A percentile compares a stretch with the other conserved stretches of the same genome.
These are phyloP conservation scores for Heliconius hewitsoni DNA, from an alignment of 1,140 invertebrate genomes.

Conservation along the genomic window DNA sequence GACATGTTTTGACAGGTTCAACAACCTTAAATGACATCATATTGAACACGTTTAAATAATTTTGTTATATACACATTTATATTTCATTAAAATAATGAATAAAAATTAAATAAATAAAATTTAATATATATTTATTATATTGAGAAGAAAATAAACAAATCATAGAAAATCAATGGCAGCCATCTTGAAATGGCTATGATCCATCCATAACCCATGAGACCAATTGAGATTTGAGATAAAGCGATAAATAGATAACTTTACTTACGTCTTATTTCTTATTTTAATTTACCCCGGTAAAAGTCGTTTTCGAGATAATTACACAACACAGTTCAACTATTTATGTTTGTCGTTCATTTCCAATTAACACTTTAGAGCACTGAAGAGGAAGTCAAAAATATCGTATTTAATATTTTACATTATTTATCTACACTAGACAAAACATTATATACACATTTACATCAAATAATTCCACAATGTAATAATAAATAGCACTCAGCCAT, in stretches of 20 bases:
- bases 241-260: constrained; percentile 28
- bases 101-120: neutral
- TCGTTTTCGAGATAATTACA: constrained; percentile 40
- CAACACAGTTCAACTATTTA: constrained; percentile 1
- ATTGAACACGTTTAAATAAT: neutral
- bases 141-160: constrained; percentile 25
- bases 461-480: constrained; percentile 42
- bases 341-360: constrained; percentile 26
- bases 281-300: constrained; percentile 16
- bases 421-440: constrained; percentile 17
- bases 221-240: constrained; percentile 30
- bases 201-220: constrained; percentile 24
- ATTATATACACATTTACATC: constrained; percentile 50
- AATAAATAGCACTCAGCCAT: constrained; percentile 50
- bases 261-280: constrained; percentile 45
- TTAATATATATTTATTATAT: neutral
- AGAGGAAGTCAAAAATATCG: constrained; percentile 5
- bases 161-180: constrained; percentile 41
- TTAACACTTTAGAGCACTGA: constrained; percentile 32
- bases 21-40: constrained; percentile 44
- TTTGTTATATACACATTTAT: neutral
- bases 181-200: constrained; percentile 53
- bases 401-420: constrained; percentile 13
- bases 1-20: constrained; percentile 63
- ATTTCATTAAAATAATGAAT: neutral